phyloP scores from a whole-genome alignment of 2,888 invertebrate genomes.

The Amblyjoppa fuscipennis region DNA sequence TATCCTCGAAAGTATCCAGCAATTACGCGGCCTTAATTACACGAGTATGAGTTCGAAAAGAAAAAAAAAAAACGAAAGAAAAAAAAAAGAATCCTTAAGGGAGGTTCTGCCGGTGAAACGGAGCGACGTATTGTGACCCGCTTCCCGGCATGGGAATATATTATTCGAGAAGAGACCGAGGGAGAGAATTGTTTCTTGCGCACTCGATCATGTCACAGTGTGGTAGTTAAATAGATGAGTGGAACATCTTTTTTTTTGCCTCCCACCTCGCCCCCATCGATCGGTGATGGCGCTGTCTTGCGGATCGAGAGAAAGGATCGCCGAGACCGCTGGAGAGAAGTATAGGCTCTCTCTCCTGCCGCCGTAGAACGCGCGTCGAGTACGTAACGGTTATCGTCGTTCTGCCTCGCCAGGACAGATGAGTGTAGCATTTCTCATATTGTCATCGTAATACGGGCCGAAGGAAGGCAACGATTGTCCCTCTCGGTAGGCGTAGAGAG shows the following conservation, averaged over 20 bases:
- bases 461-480: slow-evolving; percentile 69
- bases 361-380: slow-evolving; percentile 19
- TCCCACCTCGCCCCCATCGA: slow-evolving; percentile 16
- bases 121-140: slow-evolving; percentile 47
- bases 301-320: slow-evolving; percentile 62
- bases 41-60: slow-evolving; percentile 22
- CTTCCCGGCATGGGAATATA: slow-evolving; percentile 48
- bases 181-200: background rate
- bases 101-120: slow-evolving; percentile 30
- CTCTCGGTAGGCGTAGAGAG: slow-evolving; percentile 66
- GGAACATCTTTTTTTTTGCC: slow-evolving; percentile 3
- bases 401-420: slow-evolving; percentile 83
- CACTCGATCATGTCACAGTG: slow-evolving; percentile 11
- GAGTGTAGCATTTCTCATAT: slow-evolving; percentile 83
- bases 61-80: background rate
- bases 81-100: slow-evolving; percentile 46
- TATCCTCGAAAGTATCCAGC: slow-evolving; percentile 59
- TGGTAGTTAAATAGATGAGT: slow-evolving; percentile 24
- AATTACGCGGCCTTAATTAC: slow-evolving; percentile 61
- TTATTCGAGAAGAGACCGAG: slow-evolving; percentile 14
- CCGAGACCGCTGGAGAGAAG: slow-evolving; percentile 18
- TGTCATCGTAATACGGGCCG: slow-evolving; percentile 78
- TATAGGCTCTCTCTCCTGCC: background rate
- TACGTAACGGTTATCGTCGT: slow-evolving; percentile 81
- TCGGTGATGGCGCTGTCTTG: slow-evolving; percentile 20